These are phyloP conservation scores for Phenganax stokvisi DNA, from an alignment of 92 coral and sea anemone genomes.

Conservation along the genomic window DNA sequence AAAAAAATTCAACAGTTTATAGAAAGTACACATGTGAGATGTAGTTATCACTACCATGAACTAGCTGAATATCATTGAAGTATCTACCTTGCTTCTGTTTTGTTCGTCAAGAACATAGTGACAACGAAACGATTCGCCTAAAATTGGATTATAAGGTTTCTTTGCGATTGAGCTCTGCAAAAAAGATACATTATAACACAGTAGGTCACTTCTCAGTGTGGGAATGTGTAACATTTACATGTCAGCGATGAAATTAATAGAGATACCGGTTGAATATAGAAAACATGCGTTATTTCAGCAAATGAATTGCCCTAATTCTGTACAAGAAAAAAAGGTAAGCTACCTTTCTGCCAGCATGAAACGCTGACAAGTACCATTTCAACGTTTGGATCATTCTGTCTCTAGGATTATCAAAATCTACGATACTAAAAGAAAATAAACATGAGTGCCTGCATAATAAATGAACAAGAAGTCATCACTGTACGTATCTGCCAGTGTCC, in stretches of 20 bases:
- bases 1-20: too few species aligned
- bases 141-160: slow-evolving; percentile 93
- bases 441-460: neutral
- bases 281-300: too few species aligned
- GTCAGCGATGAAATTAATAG: too few species aligned
- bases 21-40: too few species aligned
- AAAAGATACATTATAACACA: neutral
- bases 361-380: slow-evolving; percentile 88
- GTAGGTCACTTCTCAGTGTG: too few species aligned
- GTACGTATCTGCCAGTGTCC: neutral
- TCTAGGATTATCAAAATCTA: slow-evolving; percentile 63
- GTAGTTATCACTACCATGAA: neutral
- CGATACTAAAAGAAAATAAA: slow-evolving; percentile 56
- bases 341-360: slow-evolving; percentile 97
- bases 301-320: too few species aligned
- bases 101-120: slow-evolving; percentile 75
- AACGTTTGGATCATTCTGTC: slow-evolving; percentile 81
- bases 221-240: too few species aligned
- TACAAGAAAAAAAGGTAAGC: neutral
- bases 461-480: neutral
- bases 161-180: slow-evolving; percentile 89
- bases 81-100: slow-evolving; percentile 67
- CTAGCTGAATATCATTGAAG: neutral
- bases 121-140: slow-evolving; percentile 90
- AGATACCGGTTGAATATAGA: neutral